A percentile compares a stretch with the other conserved stretches of the same genome.
Evolutionary conservation across 2,797 vertebrate genomes (phyloP).

Genomic region (Pseudocheirus occidentalis): DNA sequence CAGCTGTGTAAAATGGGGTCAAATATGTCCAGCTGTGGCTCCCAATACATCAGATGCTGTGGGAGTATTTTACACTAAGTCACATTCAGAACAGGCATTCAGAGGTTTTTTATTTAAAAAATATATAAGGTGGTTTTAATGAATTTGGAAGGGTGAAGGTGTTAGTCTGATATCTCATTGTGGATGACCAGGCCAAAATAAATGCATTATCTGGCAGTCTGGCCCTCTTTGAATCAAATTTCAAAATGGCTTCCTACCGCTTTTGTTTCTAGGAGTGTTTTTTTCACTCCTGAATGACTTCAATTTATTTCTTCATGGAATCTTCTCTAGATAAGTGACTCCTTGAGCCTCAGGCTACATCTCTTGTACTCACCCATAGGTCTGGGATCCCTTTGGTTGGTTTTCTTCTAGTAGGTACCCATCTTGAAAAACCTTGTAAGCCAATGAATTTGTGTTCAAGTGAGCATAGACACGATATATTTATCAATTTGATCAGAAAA

Average conservation of each 20-base stretch:
- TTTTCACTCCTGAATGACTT: conserved; percentile 20
- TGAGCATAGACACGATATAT: not conserved
- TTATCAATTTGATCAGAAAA: not conserved
- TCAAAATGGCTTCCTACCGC: conserved; percentile 51
- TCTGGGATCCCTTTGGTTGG: not conserved
- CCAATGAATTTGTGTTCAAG: not conserved
- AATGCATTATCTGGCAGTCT: conserved; percentile 5
- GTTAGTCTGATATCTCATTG: conserved; percentile 66
- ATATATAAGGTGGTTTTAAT: conserved; percentile 79
- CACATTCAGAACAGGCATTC: conserved; percentile 78
- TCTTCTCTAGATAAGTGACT: not conserved
- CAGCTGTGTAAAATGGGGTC: conserved; percentile 86
- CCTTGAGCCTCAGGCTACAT: not conserved
- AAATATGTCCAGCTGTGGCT: conserved; percentile 86
- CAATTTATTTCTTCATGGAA: conserved; percentile 38
- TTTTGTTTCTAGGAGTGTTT: conserved; percentile 48
- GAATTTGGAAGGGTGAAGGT: conserved; percentile 75
- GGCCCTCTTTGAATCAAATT: conserved; percentile 57
- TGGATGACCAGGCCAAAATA: conserved; percentile 55
- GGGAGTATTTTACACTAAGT: conserved; percentile 78
- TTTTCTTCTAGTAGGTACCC: not conserved
- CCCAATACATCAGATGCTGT: conserved; percentile 78
- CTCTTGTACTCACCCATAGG: not conserved
- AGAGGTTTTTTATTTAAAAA: conserved; percentile 80
- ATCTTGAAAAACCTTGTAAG: not conserved